A percentile compares a stretch with the other conserved stretches of the same genome.
Conservation (phyloP, 2,113 vertebrate genomes). For the Prunella himalayana region DNA sequence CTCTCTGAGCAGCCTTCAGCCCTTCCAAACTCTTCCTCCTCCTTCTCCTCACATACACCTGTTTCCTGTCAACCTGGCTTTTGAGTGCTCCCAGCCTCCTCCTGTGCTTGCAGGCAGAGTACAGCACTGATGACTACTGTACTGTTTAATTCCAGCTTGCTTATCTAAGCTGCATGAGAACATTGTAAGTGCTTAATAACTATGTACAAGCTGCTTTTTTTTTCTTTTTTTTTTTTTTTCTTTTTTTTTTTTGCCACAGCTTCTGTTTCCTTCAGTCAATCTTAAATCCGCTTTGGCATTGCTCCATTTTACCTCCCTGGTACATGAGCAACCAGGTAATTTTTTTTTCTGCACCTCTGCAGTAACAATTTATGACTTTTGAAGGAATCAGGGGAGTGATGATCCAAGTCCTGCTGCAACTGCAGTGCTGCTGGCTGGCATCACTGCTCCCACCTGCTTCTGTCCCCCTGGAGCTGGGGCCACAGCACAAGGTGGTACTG, state of each 20-base stretch:
- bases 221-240: not conserved
- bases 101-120: not conserved
- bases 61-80: not conserved
- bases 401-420: not conserved
- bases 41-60: not conserved
- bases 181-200: not conserved
- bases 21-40: not conserved
- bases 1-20: not conserved
- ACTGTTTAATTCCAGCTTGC: not conserved
- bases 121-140: not conserved
- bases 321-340: rapidly evolving
- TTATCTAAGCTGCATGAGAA: conserved; percentile 3
- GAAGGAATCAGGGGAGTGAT: not conserved
- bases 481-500: not conserved
- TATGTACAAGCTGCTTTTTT: not conserved
- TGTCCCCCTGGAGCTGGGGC: not conserved
- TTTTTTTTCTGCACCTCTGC: not conserved
- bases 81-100: not conserved
- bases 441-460: not conserved
- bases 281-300: not conserved
- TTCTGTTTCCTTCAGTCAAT: not conserved
- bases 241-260: not conserved
- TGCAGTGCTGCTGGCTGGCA: not conserved
- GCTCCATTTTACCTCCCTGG: not conserved
- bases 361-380: not conserved